Conservation (phyloP, 1,140 invertebrate genomes). For the Leptinotarsa texana region DNA sequence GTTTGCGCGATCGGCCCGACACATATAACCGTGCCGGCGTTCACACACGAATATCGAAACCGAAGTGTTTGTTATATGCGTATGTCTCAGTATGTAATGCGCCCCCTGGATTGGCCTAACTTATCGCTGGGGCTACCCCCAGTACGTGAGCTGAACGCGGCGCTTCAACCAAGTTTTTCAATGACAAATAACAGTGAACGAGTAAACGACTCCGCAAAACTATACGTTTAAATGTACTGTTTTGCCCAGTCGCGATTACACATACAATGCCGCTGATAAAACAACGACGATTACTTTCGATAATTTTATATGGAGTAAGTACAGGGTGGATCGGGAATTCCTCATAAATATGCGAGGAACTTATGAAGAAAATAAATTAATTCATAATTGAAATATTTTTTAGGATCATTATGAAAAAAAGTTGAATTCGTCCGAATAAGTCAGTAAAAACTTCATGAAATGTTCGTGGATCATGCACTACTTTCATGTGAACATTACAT, state of each 20-base stretch:
- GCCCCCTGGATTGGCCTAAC: conserved; percentile 39
- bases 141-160: background rate
- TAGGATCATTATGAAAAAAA: too few relatives aligned
- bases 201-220: background rate
- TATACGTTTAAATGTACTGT: background rate
- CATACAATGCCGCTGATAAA: background rate
- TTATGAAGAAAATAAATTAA: too few relatives aligned
- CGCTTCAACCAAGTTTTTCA: background rate
- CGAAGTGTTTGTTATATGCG: conserved; percentile 6
- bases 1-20: conserved; percentile 35
- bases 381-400: too few relatives aligned
- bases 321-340: background rate
- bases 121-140: conserved; percentile 1
- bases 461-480: too few relatives aligned
- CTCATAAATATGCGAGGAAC: too few relatives aligned
- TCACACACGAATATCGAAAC: conserved; percentile 43
- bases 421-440: too few relatives aligned
- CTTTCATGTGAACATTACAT: too few relatives aligned
- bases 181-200: conserved; percentile 8
- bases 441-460: too few relatives aligned
- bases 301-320: background rate
- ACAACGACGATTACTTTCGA: conserved; percentile 1
- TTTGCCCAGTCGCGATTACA: background rate
- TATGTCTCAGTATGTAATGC: conserved; percentile 36
- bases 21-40: conserved; percentile 39